Conservation (phyloP, 1,140 invertebrate genomes). For the Aphelenchoides fujianensis region DNA sequence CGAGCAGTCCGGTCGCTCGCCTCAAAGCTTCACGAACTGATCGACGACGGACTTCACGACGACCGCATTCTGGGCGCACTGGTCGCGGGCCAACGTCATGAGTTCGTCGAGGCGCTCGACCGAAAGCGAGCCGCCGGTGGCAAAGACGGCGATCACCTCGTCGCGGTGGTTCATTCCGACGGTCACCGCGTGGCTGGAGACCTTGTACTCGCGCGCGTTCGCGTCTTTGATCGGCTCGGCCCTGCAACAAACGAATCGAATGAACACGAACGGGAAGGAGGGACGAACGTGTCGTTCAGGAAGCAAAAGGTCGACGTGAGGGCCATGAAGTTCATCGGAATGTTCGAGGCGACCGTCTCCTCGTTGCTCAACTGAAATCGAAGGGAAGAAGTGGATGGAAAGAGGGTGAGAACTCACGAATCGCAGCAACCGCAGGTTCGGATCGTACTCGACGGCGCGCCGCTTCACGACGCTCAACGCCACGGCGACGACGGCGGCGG, state of each 20-base stretch:
- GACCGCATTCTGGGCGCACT: constrained; percentile 12
- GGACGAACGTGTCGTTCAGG: constrained; percentile 7
- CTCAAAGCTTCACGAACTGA: constrained; percentile 1
- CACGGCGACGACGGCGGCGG: constrained; percentile 11
- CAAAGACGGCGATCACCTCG: constrained; percentile 17
- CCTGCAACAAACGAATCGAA: constrained; percentile 6
- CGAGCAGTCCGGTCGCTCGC: too few relatives aligned
- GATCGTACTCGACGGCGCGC: constrained; percentile 20
- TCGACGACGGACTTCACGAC: constrained; percentile 7
- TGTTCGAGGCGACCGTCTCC: constrained; percentile 14
- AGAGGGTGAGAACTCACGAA: constrained; percentile 14
- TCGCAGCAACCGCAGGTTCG: constrained; percentile 6
- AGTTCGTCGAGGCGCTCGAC: constrained; percentile 17
- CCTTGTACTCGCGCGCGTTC: constrained; percentile 15
- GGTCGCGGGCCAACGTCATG: constrained; percentile 2
- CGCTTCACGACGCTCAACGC: constrained; percentile 18
- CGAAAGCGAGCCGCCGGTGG: constrained; percentile 7
- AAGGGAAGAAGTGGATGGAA: too few relatives aligned
- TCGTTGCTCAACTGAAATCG: constrained; percentile 23
- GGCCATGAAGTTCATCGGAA: constrained; percentile 22
- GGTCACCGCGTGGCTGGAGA: constrained; percentile 2
- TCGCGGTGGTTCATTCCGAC: constrained; percentile 20
- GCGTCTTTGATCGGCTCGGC: constrained; percentile 11
- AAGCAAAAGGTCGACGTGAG: constrained; percentile 19
- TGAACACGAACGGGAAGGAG: neutral